Evolutionary conservation across 2,797 vertebrate genomes (phyloP).

Genomic region (Poecilia picta): DNA sequence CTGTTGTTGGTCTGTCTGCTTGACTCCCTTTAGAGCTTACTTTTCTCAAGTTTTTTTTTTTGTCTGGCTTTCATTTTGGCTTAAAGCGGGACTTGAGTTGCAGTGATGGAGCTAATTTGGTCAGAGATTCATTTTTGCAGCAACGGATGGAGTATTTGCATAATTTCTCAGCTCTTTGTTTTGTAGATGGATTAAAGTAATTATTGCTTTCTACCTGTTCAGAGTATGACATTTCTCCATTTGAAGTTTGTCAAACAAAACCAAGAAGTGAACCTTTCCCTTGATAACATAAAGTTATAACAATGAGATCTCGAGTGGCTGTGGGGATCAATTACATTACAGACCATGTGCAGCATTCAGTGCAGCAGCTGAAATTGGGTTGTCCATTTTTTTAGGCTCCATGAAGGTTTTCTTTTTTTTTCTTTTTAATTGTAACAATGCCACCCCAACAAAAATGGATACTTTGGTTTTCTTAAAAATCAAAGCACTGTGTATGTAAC

Average conservation of each 20-base stretch:
- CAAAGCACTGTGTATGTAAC: neutral
- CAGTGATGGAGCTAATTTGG: neutral
- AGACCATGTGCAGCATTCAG: neutral
- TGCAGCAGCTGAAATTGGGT: neutral
- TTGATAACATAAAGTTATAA: neutral
- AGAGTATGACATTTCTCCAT: neutral
- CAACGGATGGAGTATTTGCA: slow-evolving; percentile 73
- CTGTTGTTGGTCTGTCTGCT: neutral
- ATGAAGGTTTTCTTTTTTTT: neutral
- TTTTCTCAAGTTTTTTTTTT: neutral
- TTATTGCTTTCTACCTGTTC: slow-evolving; percentile 39
- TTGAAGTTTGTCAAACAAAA: neutral
- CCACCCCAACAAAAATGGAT: neutral
- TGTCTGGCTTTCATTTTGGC: neutral
- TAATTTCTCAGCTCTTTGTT: slow-evolving; percentile 69
- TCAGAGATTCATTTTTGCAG: neutral
- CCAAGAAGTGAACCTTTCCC: neutral
- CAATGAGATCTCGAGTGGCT: neutral
- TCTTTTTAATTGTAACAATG: neutral
- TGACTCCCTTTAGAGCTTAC: neutral
- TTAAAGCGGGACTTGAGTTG: neutral
- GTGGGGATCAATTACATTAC: neutral
- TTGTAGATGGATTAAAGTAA: slow-evolving; percentile 64
- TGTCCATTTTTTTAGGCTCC: neutral
- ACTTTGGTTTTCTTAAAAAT: neutral